Evolutionary conservation across 2,888 invertebrate species (phyloP), one percentile per base, ranked within the genome.

Genomic region (Tenthredo mesomela): DNA sequence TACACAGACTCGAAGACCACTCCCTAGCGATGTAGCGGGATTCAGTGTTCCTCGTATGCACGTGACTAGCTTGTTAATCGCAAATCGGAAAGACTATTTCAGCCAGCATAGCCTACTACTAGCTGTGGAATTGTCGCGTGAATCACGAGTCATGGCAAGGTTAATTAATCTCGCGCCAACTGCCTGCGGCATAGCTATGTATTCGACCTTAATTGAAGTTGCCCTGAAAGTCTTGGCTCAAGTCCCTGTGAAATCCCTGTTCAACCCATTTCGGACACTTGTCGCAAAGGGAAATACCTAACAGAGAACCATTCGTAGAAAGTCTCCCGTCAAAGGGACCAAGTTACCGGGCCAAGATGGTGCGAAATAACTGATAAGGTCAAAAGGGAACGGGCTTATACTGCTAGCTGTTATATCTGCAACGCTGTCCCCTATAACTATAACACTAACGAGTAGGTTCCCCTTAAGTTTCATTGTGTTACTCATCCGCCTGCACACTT

Each of bases 11-110:
- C 33, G 61, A 70, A 65, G 82, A 85, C 85, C 85, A 85, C 85
- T 85, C 85, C 85, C 82, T 70, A 70, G 71, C 71, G 37, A 43
- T 43, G 67, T 83, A 84, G 70, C 83, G 85, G 85, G 40, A 84
- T 82, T 71, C 71, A 33, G 58, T 83, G 73, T 85, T 82, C 82
- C 70, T 78, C 21, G 78, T 80, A 84, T 33, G 65, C 83, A 83
- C 85, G 85, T 85, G 85, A 83, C 83, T 50, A 54, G 85, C 43
- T 43, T 85, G 58, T 71, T 85, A 84, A 82, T 82, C 33, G 50
- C 47, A 47, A 70, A 70, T 82, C 25, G 82, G 21, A 29, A 67
- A 82, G 82, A 67, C 43, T 70, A 9, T 82, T 47, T 37, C 47
- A 29, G 37, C 80, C 10, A 50, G 37, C 67, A 65, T 67, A 70